phyloP scores from a whole-genome alignment of 2,113 vertebrate genomes.

The Mus spicilegus region DNA sequence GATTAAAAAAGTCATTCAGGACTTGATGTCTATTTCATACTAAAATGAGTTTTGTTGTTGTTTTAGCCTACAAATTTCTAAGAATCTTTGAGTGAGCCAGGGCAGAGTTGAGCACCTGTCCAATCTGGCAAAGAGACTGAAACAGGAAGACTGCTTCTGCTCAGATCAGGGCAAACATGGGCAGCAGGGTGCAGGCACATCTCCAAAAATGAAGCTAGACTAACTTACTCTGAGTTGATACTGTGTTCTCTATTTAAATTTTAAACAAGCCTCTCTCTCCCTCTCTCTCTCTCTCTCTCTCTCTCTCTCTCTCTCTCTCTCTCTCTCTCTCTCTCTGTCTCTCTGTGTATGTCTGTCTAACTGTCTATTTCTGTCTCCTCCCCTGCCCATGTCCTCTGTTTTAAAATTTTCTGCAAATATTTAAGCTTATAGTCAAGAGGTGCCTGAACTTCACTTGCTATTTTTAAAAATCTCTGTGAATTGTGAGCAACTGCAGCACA shows the following conservation, averaged over 20 bases:
- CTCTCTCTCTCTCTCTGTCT: not conserved
- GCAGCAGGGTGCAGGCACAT: not conserved
- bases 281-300: too few relatives aligned
- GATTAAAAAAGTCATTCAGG: not conserved
- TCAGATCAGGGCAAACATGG: not conserved
- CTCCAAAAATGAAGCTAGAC: not conserved
- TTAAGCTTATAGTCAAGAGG: not conserved
- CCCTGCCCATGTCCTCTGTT: not conserved
- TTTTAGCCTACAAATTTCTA: not conserved
- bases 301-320: not conserved
- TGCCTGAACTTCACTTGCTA: not conserved
- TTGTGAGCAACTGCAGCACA: not conserved
- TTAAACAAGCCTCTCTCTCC: not conserved
- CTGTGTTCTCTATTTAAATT: not conserved
- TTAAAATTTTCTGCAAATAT: not conserved
- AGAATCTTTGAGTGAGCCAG: not conserved
- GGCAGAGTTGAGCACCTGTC: too few relatives aligned
- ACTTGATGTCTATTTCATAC: not conserved
- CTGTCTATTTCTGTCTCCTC: not conserved
- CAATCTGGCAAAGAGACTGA: not conserved
- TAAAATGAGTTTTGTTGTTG: not conserved
- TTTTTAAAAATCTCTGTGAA: not conserved
- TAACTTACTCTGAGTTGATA: not conserved
- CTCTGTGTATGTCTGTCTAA: not conserved
- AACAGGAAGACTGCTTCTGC: too few relatives aligned